Conservation (phyloP, 2,113 vertebrate species). For the Coregonus clupeaformis region DNA sequence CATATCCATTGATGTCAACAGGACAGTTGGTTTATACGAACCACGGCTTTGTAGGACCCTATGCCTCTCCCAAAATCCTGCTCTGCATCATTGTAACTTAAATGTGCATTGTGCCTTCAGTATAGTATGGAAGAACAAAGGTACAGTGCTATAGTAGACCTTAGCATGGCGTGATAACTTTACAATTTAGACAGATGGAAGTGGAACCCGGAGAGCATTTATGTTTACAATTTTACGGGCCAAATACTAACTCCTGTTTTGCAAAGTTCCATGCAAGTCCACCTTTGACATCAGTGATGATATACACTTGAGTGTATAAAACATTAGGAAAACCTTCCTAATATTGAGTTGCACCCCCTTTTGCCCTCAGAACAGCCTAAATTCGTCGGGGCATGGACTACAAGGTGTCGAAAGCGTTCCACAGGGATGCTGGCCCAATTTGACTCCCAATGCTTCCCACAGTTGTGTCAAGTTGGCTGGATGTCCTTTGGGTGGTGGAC, state of each 20-base stretch:
- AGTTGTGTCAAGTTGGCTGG: too few species aligned
- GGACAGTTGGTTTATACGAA: not conserved
- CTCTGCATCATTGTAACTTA: not conserved
- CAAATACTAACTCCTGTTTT: not conserved
- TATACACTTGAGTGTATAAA: too few species aligned
- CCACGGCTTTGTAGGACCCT: not conserved
- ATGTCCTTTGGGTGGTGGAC: too few species aligned
- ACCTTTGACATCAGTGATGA: not conserved
- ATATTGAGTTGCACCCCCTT: too few species aligned
- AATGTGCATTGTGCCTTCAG: constrained; percentile 2
- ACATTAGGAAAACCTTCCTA: too few species aligned
- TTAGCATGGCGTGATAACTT: constrained; percentile 28
- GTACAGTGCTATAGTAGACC: constrained; percentile 15
- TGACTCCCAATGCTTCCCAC: too few species aligned
- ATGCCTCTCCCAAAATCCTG: not conserved
- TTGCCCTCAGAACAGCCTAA: too few species aligned
- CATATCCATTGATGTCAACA: not conserved
- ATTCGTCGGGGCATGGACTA: too few species aligned
- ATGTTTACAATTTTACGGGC: constrained; percentile 7
- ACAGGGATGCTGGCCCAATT: too few species aligned
- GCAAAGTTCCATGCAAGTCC: constrained; percentile 19
- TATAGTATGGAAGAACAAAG: not conserved
- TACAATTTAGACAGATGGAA: not conserved
- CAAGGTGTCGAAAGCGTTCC: too few species aligned
- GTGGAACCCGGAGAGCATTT: constrained; percentile 9